Conservation (phyloP, 1,140 invertebrate genomes). For the Bicyclus anynana region DNA sequence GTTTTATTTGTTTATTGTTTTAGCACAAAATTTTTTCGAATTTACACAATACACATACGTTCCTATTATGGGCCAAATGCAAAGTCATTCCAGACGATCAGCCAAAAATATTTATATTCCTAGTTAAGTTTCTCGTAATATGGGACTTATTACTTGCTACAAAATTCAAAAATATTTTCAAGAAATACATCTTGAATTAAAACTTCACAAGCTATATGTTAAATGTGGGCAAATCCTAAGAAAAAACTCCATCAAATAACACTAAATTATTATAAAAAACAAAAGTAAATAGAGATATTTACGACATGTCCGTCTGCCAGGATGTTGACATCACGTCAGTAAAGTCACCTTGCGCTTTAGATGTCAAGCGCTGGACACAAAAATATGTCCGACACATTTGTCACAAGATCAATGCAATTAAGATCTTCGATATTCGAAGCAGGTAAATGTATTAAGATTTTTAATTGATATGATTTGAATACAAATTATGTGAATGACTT, state of each 20-base stretch:
- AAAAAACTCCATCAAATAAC: not conserved
- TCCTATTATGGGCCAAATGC: too few relatives aligned
- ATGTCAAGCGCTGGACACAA: not conserved
- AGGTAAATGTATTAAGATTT: slow-evolving; percentile 1
- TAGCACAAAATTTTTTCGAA: too few relatives aligned
- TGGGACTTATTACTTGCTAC: too few relatives aligned
- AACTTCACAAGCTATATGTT: too few relatives aligned
- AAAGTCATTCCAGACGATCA: too few relatives aligned
- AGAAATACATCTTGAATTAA: too few relatives aligned
- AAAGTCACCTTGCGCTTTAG: slow-evolving; percentile 21
- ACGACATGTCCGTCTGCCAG: not conserved
- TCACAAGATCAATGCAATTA: slow-evolving; percentile 14
- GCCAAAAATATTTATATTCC: too few relatives aligned
- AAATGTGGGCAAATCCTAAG: not conserved
- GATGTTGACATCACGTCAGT: slow-evolving; percentile 19
- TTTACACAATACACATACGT: too few relatives aligned
- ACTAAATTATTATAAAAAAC: not conserved
- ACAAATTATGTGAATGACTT: not conserved
- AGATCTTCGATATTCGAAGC: slow-evolving; percentile 4
- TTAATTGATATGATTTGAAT: not conserved
- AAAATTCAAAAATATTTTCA: too few relatives aligned
- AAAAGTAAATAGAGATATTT: not conserved
- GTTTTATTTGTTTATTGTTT: too few relatives aligned
- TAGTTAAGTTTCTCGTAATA: too few relatives aligned
- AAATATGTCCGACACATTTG: slow-evolving; percentile 1